These are phyloP conservation scores for Drosophila parvula DNA, from an alignment of 1,140 invertebrate genomes.

Conservation along the genomic window DNA sequence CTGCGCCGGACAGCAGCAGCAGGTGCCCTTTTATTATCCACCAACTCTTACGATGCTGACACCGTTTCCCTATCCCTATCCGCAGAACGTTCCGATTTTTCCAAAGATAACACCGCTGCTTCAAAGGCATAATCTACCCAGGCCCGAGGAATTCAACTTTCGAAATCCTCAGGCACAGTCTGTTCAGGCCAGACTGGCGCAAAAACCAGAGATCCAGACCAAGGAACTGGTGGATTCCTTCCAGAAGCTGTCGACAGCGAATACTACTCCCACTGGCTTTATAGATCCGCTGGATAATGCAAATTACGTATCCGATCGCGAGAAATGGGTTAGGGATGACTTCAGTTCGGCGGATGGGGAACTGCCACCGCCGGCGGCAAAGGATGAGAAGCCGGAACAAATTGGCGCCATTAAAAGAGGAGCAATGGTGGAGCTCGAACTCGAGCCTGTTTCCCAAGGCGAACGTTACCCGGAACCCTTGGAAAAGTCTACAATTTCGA, in stretches of 20 bases:
- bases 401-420: too few species aligned
- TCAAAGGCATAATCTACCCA: neutral
- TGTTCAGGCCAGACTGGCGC: too few species aligned
- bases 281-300: neutral
- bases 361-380: neutral
- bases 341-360: neutral
- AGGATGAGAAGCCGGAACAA: too few species aligned
- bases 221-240: conserved; percentile 5
- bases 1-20: conserved; percentile 9
- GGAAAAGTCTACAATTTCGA: neutral
- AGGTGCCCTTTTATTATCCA: conserved; percentile 8
- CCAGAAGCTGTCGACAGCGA: neutral
- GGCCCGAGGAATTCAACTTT: neutral
- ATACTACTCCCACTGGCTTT: neutral
- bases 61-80: conserved; percentile 17
- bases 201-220: neutral
- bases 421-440: neutral
- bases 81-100: neutral
- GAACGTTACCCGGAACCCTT: too few species aligned
- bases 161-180: neutral
- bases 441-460: neutral
- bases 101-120: neutral
- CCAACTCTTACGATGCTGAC: neutral
- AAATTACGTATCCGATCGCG: neutral
- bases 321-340: neutral